Evolutionary conservation across 2,113 vertebrate species (phyloP).

Genomic region (Balaeniceps rex): DNA sequence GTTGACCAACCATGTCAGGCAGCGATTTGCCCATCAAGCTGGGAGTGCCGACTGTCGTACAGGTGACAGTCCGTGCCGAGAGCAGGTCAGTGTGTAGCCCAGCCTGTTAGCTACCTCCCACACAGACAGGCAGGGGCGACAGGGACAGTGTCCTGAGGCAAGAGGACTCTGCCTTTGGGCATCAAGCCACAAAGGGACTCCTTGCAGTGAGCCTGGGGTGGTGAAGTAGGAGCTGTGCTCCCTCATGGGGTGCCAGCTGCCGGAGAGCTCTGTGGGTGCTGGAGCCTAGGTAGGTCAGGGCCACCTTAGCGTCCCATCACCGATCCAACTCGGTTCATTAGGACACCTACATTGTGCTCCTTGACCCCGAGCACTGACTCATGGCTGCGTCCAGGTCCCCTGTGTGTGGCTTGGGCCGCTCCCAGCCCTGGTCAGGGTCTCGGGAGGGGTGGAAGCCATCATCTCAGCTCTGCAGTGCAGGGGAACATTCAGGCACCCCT

Average conservation of each 20-base stretch:
- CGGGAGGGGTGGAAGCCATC: neutral
- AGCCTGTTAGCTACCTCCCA: neutral
- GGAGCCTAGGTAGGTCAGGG: neutral
- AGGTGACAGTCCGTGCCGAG: neutral
- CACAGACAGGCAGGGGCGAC: neutral
- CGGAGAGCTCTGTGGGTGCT: neutral
- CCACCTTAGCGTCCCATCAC: neutral
- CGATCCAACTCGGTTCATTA: neutral
- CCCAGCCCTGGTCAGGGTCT: neutral
- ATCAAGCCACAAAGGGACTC: neutral
- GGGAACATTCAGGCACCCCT: neutral
- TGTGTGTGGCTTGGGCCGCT: neutral
- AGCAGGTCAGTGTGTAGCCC: neutral
- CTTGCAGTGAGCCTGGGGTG: neutral
- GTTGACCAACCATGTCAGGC: neutral
- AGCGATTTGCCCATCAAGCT: neutral
- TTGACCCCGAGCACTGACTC: neutral
- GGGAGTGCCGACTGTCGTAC: neutral
- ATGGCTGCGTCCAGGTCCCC: neutral
- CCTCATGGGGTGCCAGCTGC: neutral
- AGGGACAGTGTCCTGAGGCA: neutral
- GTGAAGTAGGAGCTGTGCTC: neutral
- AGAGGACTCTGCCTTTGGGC: neutral
- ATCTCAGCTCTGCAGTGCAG: neutral
- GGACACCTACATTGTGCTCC: neutral